A percentile compares a stretch with the other conserved stretches of the same genome.
Evolutionary conservation across 2,797 vertebrate genomes (phyloP).

Genomic region (Rallus crepitans): DNA sequence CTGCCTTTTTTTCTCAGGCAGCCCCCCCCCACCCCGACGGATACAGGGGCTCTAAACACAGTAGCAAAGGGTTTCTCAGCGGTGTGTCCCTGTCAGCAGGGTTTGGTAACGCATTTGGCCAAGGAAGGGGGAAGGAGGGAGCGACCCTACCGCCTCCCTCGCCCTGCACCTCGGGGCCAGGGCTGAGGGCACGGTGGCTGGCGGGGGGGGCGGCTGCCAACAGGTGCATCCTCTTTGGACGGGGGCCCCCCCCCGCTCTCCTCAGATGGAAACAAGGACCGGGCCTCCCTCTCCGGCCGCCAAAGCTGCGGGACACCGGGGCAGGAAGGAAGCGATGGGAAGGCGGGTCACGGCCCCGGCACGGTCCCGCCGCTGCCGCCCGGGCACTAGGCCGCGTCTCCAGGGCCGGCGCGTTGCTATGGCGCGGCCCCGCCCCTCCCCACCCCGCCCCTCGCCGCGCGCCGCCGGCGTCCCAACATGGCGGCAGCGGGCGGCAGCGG

Average conservation of each 20-base stretch:
- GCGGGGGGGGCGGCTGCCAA: neutral
- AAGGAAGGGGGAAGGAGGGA: neutral
- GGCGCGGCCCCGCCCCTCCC: neutral
- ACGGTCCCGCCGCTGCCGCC: neutral
- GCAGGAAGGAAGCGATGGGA: no score
- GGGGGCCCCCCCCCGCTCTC: no score
- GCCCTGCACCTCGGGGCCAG: neutral
- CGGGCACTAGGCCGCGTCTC: neutral
- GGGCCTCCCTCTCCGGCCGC: no score
- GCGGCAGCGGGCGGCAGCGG: neutral
- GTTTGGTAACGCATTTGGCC: accelerated
- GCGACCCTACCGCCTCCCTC: no score
- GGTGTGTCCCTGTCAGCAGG: accelerated
- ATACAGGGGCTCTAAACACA: neutral
- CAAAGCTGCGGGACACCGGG: neutral
- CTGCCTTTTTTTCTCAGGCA: neutral
- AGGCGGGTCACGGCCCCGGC: no score
- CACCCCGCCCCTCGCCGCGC: constrained; percentile 24
- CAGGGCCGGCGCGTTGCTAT: constrained; percentile 11
- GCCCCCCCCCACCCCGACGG: neutral
- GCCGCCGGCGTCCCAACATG: constrained; percentile 26
- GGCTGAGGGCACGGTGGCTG: neutral
- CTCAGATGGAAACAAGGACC: no score
- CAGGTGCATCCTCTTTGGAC: neutral
- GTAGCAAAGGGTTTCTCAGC: accelerated